Percentiles rank a stretch among this genome's conserved stretches.
Evolutionary conservation across 2,113 vertebrate genomes (phyloP).

Genomic region (Hymenochirus boettgeri): DNA sequence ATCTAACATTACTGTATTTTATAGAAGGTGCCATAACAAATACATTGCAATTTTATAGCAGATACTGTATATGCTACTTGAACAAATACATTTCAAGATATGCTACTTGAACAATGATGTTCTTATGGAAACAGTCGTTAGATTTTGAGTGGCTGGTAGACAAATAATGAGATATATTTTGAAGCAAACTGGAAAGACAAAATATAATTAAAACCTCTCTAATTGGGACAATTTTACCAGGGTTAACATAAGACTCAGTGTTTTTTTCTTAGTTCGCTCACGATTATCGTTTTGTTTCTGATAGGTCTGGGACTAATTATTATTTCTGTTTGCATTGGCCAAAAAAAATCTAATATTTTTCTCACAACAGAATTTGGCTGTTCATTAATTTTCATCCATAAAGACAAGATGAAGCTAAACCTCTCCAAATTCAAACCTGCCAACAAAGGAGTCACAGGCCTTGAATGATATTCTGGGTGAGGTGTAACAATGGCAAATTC

Average conservation of each 20-base stretch:
- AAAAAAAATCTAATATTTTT: conserved; percentile 36
- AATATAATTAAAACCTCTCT: neutral
- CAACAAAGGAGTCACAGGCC: conserved; percentile 27
- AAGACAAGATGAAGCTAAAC: conserved; percentile 20
- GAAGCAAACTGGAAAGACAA: neutral
- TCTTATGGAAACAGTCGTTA: neutral
- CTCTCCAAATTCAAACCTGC: conserved; percentile 24
- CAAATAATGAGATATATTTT: neutral
- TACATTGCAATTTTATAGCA: too few species aligned
- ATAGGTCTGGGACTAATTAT: conserved; percentile 35
- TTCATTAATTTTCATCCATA: conserved; percentile 25
- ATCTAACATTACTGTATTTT: too few species aligned
- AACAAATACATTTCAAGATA: too few species aligned
- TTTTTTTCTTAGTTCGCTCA: conserved; percentile 21
- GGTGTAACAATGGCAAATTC: conserved; percentile 25
- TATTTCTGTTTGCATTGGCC: conserved; percentile 23
- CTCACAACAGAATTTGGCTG: conserved; percentile 34
- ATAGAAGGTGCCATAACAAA: too few species aligned
- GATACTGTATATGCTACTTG: too few species aligned
- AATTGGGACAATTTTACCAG: neutral
- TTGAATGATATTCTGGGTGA: conserved; percentile 38
- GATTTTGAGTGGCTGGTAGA: neutral
- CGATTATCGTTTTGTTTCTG: conserved; percentile 10
- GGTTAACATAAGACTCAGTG: conserved; percentile 11
- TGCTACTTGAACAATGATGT: neutral